phyloP scores from a whole-genome alignment of 2,888 invertebrate species.

The Melieria omissa region DNA sequence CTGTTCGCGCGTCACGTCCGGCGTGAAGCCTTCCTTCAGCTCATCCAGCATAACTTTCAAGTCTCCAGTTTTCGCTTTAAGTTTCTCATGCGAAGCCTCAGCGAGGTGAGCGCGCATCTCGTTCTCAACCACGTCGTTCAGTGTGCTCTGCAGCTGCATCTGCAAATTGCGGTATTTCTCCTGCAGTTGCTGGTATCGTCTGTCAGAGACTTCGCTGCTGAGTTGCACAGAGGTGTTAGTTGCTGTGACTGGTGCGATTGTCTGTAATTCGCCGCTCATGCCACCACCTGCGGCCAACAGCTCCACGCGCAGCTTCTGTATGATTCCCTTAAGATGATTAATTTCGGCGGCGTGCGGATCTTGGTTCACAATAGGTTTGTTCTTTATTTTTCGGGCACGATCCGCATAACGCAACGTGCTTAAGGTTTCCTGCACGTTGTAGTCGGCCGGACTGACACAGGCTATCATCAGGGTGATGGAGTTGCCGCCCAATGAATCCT shows the following conservation, averaged over 20 bases:
- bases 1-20: conserved; percentile 49
- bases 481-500: conserved; percentile 95
- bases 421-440: conserved; percentile 86
- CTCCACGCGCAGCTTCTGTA: conserved; percentile 77
- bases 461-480: conserved; percentile 95
- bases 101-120: conserved; percentile 77
- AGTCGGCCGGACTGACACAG: conserved; percentile 92
- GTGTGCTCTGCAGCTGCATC: conserved; percentile 73
- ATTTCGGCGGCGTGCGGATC: conserved; percentile 86
- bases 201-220: conserved; percentile 40
- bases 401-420: conserved; percentile 92
- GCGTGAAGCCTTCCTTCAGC: conserved; percentile 67
- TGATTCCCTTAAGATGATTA: conserved; percentile 75
- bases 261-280: conserved; percentile 41
- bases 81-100: conserved; percentile 76
- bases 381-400: conserved; percentile 85
- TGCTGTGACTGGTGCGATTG: conserved; percentile 24
- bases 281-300: conserved; percentile 65
- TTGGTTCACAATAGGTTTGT: conserved; percentile 88
- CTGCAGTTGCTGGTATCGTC: conserved; percentile 59
- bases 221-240: conserved; percentile 36
- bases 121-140: conserved; percentile 77
- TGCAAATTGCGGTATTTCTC: conserved; percentile 75
- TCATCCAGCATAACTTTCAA: conserved; percentile 72
- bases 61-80: conserved; percentile 71